Percentiles rank a stretch among this genome's conserved stretches.
phyloP scores from a whole-genome alignment of 37 sponge, comb jelly and placozoan genomes.

The Theonella swinhoei region DNA sequence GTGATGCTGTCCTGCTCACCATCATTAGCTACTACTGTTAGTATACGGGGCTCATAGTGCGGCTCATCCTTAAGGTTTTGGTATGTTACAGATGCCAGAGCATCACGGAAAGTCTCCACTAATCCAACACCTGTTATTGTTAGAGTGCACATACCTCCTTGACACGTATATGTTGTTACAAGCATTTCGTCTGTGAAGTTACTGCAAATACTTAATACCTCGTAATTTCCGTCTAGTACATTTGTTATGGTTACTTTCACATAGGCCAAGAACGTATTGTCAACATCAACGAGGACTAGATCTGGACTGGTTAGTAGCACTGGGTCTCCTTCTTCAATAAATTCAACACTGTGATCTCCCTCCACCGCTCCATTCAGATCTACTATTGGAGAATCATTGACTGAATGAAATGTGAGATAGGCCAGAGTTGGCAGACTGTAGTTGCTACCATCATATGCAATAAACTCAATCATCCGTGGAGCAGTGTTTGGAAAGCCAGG shows the following conservation, averaged over 20 bases:
- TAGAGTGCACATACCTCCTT: constrained; percentile 12
- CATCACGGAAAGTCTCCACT: constrained; percentile 34
- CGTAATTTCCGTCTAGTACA: constrained; percentile 55
- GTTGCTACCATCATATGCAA: constrained; percentile 66
- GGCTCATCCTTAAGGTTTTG: constrained; percentile 76
- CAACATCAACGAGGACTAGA: constrained; percentile 72
- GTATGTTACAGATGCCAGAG: constrained; percentile 57
- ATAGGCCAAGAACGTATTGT: constrained; percentile 57
- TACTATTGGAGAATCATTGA: constrained; percentile 88
- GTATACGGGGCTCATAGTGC: constrained; percentile 24
- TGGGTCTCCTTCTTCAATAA: constrained; percentile 69
- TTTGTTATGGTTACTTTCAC: constrained; percentile 63
- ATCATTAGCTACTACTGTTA: constrained; percentile 76
- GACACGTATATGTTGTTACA: not conserved
- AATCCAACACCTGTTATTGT: constrained; percentile 34
- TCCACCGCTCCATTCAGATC: constrained; percentile 80
- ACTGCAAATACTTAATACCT: constrained; percentile 20
- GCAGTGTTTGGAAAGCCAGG: constrained; percentile 75
- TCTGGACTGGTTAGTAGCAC: constrained; percentile 52
- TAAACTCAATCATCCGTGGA: constrained; percentile 57
- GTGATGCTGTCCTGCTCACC: constrained; percentile 54
- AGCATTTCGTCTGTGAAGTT: constrained; percentile 21
- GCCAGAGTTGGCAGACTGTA: constrained; percentile 39
- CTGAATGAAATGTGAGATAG: constrained; percentile 74
- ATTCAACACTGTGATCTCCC: constrained; percentile 45